Evolutionary conservation across 2,113 vertebrate genomes (phyloP), one percentile per base, ranked within the genome.

Genomic region (Notechis scutatus): DNA sequence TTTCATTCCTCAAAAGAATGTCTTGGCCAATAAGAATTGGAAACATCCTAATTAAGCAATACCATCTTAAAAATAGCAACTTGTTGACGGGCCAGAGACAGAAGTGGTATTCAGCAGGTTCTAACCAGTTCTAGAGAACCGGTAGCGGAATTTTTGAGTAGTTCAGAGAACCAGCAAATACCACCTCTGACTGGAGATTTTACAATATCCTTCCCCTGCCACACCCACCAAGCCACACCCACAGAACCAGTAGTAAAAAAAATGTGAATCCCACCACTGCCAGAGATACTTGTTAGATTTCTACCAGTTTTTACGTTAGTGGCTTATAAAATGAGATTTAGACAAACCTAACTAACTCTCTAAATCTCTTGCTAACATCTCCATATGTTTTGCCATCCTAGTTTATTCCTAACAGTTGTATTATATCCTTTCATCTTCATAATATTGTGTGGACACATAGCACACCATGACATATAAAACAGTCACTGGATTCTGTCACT

Each of bases 371-470:
- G 55, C 81, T 90, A 92, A 94, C 18, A 8, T 20, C 6, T 42
- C 52, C 55, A 26, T 85, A 59, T 61, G 74, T 81, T 88, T 91
- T 50, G n/a, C 55, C 26, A 45, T 45, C 20, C 55, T 47, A 64
- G 56, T 54, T 45, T 24, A 24, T 90, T 91, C 74, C n/a, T 61
- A 91, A 0, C 0, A 89, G 61, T 52, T 93, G 15, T 69, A 69
- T 50, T 74, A 23, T 52, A 87, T 9, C 55, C 92, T 92, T 45
- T 74, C 88, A 93, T 59, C 42, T 92, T 92, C 92, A 90, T 34
- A 87, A 87, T 89, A 24, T 34, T 74, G 24, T 87, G 23, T 52
- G 34, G 59, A 89, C 50, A 89, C 88, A 89, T 7, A 47, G 74
- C 23, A 52, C 10, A 54, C 26, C 50, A 20, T 24, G 9, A 74